Conservation (phyloP, 1,140 invertebrate genomes). For the Nautilus pompilius region DNA sequence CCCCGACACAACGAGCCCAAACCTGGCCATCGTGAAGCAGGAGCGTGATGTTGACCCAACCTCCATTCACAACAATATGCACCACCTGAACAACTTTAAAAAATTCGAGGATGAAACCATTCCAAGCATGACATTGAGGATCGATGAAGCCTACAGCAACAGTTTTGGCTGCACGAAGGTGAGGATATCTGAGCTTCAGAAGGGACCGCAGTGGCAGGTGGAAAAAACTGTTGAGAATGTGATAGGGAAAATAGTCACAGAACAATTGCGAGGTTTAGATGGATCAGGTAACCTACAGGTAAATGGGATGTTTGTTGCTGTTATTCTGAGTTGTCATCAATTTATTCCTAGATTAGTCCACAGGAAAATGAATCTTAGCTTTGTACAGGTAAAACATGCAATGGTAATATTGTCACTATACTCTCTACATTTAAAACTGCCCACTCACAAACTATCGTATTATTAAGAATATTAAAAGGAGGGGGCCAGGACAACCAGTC, state of each 20-base stretch:
- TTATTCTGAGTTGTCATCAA: too few species aligned
- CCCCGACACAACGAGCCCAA: not conserved
- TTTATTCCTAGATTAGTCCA: too few species aligned
- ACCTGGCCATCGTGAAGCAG: conserved; percentile 12
- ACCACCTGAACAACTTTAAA: conserved; percentile 12
- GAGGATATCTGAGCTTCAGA: conserved; percentile 35
- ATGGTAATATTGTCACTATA: too few species aligned
- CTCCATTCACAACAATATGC: conserved; percentile 20
- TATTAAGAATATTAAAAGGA: too few species aligned
- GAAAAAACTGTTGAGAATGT: conserved; percentile 33
- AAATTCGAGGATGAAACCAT: conserved; percentile 34
- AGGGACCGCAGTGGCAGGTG: conserved; percentile 23
- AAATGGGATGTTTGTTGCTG: too few species aligned
- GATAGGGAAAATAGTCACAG: conserved; percentile 32
- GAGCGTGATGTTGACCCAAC: conserved; percentile 8
- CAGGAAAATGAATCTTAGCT: too few species aligned
- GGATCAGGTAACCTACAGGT: conserved; percentile 22
- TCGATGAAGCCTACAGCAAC: conserved; percentile 39
- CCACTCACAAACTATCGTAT: too few species aligned
- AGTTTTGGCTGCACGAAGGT: conserved; percentile 41
- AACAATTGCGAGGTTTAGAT: conserved; percentile 28
- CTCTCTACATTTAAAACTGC: too few species aligned
- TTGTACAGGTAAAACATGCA: too few species aligned
- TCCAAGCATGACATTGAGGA: conserved; percentile 36
- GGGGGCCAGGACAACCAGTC: too few species aligned